Base-by-base conservation (phyloP, 2,797 vertebrate genomes). In the Amblyopsis hoosieri region DNA sequence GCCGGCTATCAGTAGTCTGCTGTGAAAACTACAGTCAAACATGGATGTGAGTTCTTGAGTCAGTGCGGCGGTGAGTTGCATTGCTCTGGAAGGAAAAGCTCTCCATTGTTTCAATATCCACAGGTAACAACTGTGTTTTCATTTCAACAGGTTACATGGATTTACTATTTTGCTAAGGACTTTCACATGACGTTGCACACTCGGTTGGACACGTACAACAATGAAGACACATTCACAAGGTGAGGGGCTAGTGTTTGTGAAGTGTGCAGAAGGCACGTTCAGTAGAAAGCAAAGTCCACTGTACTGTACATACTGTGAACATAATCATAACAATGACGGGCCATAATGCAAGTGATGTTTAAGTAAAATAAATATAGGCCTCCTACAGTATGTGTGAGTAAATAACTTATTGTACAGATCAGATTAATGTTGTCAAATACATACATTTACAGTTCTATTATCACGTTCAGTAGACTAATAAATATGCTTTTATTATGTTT, bases 191-290 rank as follows among this genome's bases (percentile, higher is more conserved):
- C 29, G 45, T 1, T 17, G 3, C 19, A 42, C 45, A 54, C 52
- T 57, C 23, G 33, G 55, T 60, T 37, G 63, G 71, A 77, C 8
- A 31, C 49, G 71, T 49, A 46, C 49, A 86, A 60, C 75, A 90
- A 89, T 85, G 85, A 85, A 84, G 76, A 86, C 23, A 60, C 60
- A 75, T 72, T 64, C 54, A 12, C 74, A 90, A 95, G 95, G 95
- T 96, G 92, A 94, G 90, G 29, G 10, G 60, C 6, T 53, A 4
- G 3, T 54, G 17, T 55, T 60, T 58, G 9, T 42, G 33, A 37
- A 6, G 33, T 37, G 8, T 56, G 54, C 6, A 49, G 29, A 29
- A 15, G 37, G 37, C 37, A 42, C 37, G 9, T 4, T 4, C 23
- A 29, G 23, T 4, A 46, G 55, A 42, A 45, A 14, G 17, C 3